A percentile compares a stretch with the other conserved stretches of the same genome.
Evolutionary conservation across 2,113 vertebrate species (phyloP).

Genomic region (Cyanoramphus novaezelandiae): DNA sequence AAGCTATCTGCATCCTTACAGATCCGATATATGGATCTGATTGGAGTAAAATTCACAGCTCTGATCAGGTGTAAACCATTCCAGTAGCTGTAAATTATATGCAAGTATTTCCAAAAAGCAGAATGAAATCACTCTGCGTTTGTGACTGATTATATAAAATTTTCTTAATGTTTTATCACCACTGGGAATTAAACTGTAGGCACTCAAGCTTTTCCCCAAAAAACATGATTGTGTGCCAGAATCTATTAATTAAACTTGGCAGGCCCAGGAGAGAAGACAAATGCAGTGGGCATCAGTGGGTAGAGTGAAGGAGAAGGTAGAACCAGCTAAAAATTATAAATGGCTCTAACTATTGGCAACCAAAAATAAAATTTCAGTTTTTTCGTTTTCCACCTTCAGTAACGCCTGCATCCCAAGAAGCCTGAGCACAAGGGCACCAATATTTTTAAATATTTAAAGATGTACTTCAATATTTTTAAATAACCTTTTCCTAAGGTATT

Average conservation of each 20-base stretch:
- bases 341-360: neutral
- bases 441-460: conserved; percentile 7
- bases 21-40: neutral
- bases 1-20: neutral
- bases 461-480: neutral
- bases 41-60: neutral
- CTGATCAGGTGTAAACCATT: neutral
- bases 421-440: neutral
- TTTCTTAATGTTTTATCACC: neutral
- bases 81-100: neutral
- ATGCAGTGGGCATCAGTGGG: neutral
- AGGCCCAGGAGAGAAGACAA: neutral
- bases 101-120: neutral
- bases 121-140: neutral
- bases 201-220: neutral
- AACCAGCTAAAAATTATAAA: neutral
- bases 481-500: neutral
- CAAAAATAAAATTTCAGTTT: neutral
- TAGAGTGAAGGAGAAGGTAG: neutral
- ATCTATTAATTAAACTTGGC: conserved; percentile 19
- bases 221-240: neutral
- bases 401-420: neutral
- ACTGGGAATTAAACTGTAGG: neutral
- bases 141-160: neutral
- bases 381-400: neutral